Conservation (phyloP, 2,797 vertebrate genomes). For the Borostomias antarcticus region DNA sequence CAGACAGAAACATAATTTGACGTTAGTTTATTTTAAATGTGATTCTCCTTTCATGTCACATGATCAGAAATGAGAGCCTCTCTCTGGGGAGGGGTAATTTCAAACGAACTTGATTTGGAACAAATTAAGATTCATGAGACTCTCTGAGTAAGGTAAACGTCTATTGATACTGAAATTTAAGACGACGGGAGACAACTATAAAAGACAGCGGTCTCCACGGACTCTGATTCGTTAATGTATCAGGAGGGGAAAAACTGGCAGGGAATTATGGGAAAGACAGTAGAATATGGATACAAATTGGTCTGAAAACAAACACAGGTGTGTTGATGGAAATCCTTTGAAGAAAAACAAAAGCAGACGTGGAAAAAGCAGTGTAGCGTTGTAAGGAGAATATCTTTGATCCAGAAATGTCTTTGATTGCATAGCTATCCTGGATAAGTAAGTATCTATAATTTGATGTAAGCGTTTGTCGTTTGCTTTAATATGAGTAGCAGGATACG, state of each 20-base stretch:
- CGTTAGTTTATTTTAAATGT: slow-evolving; percentile 6
- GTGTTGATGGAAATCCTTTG: not conserved
- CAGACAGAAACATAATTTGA: not conserved
- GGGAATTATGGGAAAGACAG: not conserved
- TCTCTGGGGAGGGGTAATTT: slow-evolving; percentile 12
- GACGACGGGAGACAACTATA: slow-evolving; percentile 2
- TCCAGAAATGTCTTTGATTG: no score
- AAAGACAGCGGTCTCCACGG: not conserved
- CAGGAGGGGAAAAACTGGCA: not conserved
- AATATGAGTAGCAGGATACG: no score
- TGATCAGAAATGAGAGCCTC: not conserved
- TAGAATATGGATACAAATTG: not conserved
- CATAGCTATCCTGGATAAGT: no score
- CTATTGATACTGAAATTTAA: slow-evolving; percentile 15
- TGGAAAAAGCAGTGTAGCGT: no score
- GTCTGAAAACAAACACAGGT: not conserved
- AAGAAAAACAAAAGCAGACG: not conserved
- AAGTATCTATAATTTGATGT: no score
- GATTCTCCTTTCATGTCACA: slow-evolving; percentile 18
- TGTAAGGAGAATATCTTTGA: no score
- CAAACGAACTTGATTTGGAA: slow-evolving; percentile 13
- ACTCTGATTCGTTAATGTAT: not conserved
- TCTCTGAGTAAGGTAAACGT: slow-evolving; percentile 2
- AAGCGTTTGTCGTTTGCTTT: no score
- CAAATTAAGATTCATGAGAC: slow-evolving; percentile 17